Conservation (phyloP, 1,140 invertebrate genomes). For the Bombus sylvicola region DNA sequence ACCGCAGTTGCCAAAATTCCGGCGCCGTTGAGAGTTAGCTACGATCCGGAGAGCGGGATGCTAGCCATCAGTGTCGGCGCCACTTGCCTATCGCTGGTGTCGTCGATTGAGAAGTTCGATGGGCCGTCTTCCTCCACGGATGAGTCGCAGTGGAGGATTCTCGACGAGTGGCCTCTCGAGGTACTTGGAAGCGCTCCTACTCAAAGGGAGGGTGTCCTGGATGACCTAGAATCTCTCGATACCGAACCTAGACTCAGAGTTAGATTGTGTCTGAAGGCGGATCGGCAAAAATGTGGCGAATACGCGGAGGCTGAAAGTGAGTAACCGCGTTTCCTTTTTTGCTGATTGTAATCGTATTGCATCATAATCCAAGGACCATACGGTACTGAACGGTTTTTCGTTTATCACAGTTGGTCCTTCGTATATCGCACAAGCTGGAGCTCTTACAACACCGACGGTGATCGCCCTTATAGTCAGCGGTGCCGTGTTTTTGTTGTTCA, state of each 20-base stretch:
- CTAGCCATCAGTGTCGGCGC: conserved; percentile 90
- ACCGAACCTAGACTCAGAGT: conserved; percentile 88
- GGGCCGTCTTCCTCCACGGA: conserved; percentile 71
- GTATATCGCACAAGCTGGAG: conserved; percentile 90
- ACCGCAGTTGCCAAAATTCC: conserved; percentile 94
- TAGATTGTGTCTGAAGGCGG: conserved; percentile 90
- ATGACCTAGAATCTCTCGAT: conserved; percentile 81
- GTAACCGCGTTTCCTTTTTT: conserved; percentile 64
- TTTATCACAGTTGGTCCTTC: conserved; percentile 88
- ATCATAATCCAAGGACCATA: no score
- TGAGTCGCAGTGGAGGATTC: conserved; percentile 85
- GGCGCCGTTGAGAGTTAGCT: conserved; percentile 90
- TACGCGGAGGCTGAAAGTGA: conserved; percentile 92
- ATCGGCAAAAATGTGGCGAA: conserved; percentile 91
- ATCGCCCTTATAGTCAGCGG: conserved; percentile 92
- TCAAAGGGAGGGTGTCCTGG: conserved; percentile 86
- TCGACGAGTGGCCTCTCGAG: conserved; percentile 87
- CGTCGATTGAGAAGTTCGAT: conserved; percentile 87
- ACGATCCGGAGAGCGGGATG: conserved; percentile 89
- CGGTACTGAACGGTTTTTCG: background rate
- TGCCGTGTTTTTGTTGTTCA: conserved; percentile 90
- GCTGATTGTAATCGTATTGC: no score
- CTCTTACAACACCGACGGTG: conserved; percentile 89
- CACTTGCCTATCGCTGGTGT: conserved; percentile 89
- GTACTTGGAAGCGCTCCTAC: conserved; percentile 87